Conservation (phyloP, 2,797 vertebrate genomes). For the Muscicapa comitata region DNA sequence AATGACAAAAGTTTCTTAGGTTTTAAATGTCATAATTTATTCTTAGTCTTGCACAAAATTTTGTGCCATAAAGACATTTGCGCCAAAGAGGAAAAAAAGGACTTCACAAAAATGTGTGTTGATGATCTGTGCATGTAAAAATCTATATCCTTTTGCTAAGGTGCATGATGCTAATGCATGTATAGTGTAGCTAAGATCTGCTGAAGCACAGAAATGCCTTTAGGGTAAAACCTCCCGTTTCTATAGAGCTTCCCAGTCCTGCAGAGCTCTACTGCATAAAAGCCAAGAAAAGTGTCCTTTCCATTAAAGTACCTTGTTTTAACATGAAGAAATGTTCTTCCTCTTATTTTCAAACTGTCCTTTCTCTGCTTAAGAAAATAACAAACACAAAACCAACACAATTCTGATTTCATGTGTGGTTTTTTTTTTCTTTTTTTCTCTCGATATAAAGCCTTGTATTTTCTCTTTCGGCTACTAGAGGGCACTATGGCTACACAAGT, state of each 20-base stretch:
- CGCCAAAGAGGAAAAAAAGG: neutral
- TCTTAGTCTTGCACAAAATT: neutral
- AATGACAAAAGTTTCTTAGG: neutral
- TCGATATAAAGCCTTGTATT: neutral
- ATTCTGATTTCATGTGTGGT: neutral
- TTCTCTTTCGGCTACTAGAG: constrained; percentile 47
- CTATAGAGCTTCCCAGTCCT: neutral
- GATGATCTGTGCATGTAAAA: neutral
- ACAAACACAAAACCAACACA: too few relatives aligned
- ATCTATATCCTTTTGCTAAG: neutral
- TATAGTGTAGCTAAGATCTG: neutral
- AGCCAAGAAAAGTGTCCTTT: neutral
- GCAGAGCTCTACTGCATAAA: neutral
- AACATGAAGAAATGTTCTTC: neutral
- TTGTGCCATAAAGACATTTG: neutral
- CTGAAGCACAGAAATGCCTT: neutral
- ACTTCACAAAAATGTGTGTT: neutral
- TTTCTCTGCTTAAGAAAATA: neutral
- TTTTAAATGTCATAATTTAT: neutral
- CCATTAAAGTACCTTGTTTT: neutral
- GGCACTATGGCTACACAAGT: constrained; percentile 54
- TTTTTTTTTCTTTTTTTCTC: neutral
- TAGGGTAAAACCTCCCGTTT: neutral
- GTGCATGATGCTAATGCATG: neutral
- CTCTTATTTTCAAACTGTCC: neutral